Percentiles rank a stretch among this genome's conserved stretches.
Evolutionary conservation across 2,797 vertebrate genomes (phyloP).

Genomic region (Furcifer pardalis): DNA sequence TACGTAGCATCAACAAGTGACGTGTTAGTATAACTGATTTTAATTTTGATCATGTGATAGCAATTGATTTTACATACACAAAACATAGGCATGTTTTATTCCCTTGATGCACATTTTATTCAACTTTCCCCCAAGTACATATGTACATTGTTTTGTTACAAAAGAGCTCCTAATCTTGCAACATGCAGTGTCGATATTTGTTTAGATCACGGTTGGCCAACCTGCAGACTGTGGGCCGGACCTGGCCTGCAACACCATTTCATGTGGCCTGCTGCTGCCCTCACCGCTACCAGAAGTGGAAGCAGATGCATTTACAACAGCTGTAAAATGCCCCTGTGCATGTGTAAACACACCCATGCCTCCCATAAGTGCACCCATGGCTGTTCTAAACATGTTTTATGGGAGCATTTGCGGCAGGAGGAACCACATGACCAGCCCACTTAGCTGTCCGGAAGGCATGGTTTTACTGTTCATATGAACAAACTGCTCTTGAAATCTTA

Average conservation of each 20-base stretch:
- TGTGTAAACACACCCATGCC: too few relatives aligned
- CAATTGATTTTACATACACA: not conserved
- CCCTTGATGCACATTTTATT: not conserved
- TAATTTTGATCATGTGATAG: constrained; percentile 2
- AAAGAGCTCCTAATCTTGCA: not conserved
- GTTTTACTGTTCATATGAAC: too few relatives aligned
- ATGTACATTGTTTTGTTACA: not conserved
- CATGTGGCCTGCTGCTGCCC: not conserved
- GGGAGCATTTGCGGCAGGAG: too few relatives aligned
- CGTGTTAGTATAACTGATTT: not conserved
- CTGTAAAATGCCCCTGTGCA: too few relatives aligned
- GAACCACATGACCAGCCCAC: too few relatives aligned
- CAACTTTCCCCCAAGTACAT: not conserved
- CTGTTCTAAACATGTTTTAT: not conserved
- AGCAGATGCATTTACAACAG: too few relatives aligned
- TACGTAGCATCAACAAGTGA: constrained; percentile 1
- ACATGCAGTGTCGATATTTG: not conserved
- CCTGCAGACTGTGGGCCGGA: too few relatives aligned
- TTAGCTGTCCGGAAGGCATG: not conserved
- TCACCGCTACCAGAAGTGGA: too few relatives aligned
- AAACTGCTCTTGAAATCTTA: not conserved
- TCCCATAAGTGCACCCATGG: too few relatives aligned
- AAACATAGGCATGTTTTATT: not conserved
- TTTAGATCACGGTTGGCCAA: too few relatives aligned
- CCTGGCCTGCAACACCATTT: too few relatives aligned